Evolutionary conservation across 2,888 invertebrate genomes (phyloP).

Genomic region (Eulithis prunata): DNA sequence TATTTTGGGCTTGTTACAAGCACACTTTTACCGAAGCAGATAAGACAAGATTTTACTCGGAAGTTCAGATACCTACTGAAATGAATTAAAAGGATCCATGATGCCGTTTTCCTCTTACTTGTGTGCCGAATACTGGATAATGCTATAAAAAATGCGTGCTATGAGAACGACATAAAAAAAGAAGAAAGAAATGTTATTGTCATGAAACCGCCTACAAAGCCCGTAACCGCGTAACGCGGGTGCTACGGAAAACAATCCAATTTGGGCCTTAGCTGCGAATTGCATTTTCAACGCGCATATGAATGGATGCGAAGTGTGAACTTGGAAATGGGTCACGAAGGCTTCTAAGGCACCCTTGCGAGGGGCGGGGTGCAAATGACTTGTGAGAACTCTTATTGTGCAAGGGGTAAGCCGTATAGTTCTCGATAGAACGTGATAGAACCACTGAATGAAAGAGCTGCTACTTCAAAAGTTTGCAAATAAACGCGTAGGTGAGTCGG

Average conservation of each 20-base stretch:
- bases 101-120: too few relatives aligned
- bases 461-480: slow-evolving; percentile 34
- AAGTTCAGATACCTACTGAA: too few relatives aligned
- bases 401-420: slow-evolving; percentile 39
- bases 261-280: slow-evolving; percentile 28
- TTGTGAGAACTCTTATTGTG: slow-evolving; percentile 43
- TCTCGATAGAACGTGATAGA: slow-evolving; percentile 40
- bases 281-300: slow-evolving; percentile 42
- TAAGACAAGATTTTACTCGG: too few relatives aligned
- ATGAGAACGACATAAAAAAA: neutral
- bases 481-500: slow-evolving; percentile 11
- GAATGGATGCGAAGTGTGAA: slow-evolving; percentile 56
- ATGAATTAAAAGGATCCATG: too few relatives aligned
- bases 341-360: slow-evolving; percentile 49
- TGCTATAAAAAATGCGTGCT: neutral
- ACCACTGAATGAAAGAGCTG: slow-evolving; percentile 27
- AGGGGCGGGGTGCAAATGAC: slow-evolving; percentile 47
- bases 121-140: too few relatives aligned
- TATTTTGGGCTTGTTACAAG: too few relatives aligned
- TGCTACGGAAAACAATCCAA: slow-evolving; percentile 14
- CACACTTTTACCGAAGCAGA: too few relatives aligned
- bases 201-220: slow-evolving; percentile 2
- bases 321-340: slow-evolving; percentile 65
- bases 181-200: neutral
- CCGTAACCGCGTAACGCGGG: neutral